Evolutionary conservation across 2,113 vertebrate species (phyloP).

Genomic region (Pangasianodon hypophthalmus): DNA sequence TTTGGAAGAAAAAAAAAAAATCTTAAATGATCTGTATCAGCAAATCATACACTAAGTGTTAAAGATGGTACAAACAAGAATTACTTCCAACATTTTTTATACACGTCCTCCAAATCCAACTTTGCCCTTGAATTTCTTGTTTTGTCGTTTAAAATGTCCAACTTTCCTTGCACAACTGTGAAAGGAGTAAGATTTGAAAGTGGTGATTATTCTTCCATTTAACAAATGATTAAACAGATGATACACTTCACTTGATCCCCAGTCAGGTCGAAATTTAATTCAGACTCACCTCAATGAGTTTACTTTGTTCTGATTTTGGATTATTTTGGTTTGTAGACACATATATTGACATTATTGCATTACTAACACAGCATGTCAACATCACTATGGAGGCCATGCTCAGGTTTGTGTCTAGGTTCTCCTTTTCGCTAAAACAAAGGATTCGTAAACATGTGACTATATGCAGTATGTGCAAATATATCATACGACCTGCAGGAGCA

Average conservation of each 20-base stretch:
- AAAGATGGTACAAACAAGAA: not conserved
- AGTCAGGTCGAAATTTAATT: not conserved
- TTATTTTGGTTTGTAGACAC: not conserved
- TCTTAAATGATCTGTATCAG: not conserved
- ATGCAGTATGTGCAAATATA: not conserved
- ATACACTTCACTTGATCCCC: not conserved
- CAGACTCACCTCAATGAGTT: not conserved
- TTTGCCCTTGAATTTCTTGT: not conserved
- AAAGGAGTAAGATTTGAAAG: no score
- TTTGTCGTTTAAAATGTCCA: not conserved
- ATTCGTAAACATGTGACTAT: not conserved
- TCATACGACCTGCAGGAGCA: not conserved
- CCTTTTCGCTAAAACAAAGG: not conserved
- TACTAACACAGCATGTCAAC: not conserved
- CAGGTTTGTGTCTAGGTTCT: not conserved
- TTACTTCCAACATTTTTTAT: not conserved
- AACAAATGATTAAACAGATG: not conserved
- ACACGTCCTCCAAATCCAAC: not conserved
- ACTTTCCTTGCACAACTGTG: not conserved
- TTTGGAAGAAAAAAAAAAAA: not conserved
- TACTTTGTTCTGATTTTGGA: not conserved
- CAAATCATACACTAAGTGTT: not conserved
- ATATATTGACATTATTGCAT: not conserved
- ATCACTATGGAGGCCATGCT: not conserved
- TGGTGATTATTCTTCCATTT: no score